These are phyloP conservation scores for Amblyornis subalaris DNA, from an alignment of 2,113 vertebrate species.

Conservation along the genomic window DNA sequence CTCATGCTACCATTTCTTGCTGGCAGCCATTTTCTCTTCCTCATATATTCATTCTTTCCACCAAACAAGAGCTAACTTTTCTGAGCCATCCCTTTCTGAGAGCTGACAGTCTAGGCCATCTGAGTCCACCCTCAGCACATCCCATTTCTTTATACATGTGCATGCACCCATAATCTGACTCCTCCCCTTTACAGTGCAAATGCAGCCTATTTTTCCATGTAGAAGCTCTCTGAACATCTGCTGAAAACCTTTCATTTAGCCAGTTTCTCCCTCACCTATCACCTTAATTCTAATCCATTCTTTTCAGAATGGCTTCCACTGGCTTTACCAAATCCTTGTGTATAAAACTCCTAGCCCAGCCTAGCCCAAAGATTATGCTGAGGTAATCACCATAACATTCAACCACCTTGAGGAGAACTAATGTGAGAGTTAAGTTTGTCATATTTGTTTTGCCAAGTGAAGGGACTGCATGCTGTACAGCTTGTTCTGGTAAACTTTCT, in stretches of 20 bases:
- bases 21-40: not conserved
- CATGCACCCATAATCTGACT: not conserved
- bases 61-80: not conserved
- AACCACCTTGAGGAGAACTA: not conserved
- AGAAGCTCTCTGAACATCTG: not conserved
- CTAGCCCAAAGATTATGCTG: not conserved
- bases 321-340: not conserved
- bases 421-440: not conserved
- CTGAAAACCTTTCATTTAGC: not conserved
- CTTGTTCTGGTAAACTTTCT: not conserved
- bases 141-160: not conserved
- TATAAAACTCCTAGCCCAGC: not conserved
- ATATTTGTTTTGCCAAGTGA: not conserved
- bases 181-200: not conserved
- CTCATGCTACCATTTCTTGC: not conserved
- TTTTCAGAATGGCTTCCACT: not conserved
- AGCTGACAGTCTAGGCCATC: not conserved
- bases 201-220: not conserved
- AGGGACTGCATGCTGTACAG: not conserved
- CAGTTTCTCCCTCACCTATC: not conserved
- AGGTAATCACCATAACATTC: not conserved
- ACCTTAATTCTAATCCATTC: not conserved
- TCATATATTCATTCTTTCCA: not conserved
- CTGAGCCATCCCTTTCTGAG: not conserved
- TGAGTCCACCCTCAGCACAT: not conserved